A percentile compares a stretch with the other conserved stretches of the same genome.
Evolutionary conservation across 2,888 invertebrate species (phyloP).

Genomic region (Buathra laborator): DNA sequence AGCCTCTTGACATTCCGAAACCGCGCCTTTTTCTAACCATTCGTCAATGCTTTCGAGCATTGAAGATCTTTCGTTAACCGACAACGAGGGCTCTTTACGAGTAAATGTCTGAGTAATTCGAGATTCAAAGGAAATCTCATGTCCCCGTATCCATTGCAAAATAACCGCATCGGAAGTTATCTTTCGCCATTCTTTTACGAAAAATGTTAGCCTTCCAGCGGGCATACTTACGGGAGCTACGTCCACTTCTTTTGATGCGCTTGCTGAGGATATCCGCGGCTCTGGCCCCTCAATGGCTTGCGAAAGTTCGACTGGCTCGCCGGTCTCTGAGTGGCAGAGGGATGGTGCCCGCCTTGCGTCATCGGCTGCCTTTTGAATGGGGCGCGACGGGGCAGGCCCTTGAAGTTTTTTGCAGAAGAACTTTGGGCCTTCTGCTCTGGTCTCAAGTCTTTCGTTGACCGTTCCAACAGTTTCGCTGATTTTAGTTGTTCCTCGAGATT

Average conservation of each 20-base stretch:
- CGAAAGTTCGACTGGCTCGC: conserved; percentile 23
- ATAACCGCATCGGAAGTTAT: conserved; percentile 60
- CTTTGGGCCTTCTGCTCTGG: neutral
- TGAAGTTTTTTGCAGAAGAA: conserved; percentile 53
- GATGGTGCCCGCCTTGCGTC: neutral
- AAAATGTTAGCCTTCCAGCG: conserved; percentile 69
- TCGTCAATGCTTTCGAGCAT: conserved; percentile 27
- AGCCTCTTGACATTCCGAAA: conserved; percentile 22
- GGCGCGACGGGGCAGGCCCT: conserved; percentile 1
- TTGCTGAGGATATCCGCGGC: too few species aligned
- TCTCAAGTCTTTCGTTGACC: conserved; percentile 29
- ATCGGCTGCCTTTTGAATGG: neutral
- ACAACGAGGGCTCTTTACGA: conserved; percentile 50
- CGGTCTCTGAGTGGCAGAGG: neutral
- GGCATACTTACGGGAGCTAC: conserved; percentile 47
- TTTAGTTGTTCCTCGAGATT: conserved; percentile 44
- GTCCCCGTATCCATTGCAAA: conserved; percentile 65
- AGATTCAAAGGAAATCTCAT: conserved; percentile 63
- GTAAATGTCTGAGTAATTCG: conserved; percentile 41
- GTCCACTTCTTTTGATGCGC: neutral
- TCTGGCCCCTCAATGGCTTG: too few species aligned
- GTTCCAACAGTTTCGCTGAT: conserved; percentile 41
- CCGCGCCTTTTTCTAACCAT: conserved; percentile 40
- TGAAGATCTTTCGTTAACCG: conserved; percentile 29
- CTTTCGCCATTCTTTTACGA: too few species aligned